Percentiles rank a stretch among this genome's conserved stretches.
phyloP scores from a whole-genome alignment of 2,797 vertebrate species.

The Sebastiscus albofasciatus region DNA sequence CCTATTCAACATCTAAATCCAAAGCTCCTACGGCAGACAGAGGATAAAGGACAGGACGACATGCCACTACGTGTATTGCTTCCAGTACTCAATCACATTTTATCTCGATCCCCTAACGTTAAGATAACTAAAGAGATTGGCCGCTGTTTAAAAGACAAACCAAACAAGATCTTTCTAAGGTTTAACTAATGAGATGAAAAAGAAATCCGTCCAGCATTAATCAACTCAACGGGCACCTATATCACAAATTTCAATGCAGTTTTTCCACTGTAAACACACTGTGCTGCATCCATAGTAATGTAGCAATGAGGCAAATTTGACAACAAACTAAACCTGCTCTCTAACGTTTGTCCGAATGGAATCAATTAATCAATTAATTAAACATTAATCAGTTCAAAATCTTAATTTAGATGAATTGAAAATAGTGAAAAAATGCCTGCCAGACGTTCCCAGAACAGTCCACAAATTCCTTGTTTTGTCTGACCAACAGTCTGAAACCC shows the following conservation, averaged over 20 bases:
- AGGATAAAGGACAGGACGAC: constrained; percentile 81
- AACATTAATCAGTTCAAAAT: not conserved
- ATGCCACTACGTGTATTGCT: constrained; percentile 88
- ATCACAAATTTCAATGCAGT: constrained; percentile 6
- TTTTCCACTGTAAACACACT: constrained; percentile 25
- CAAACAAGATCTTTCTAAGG: constrained; percentile 22
- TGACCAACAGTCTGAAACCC: not conserved
- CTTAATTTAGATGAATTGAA: not conserved
- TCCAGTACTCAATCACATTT: constrained; percentile 87
- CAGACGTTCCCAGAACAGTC: not conserved
- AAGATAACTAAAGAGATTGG: constrained; percentile 59
- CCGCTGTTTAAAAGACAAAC: constrained; percentile 39
- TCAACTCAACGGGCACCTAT: constrained; percentile 57
- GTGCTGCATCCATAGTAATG: constrained; percentile 26
- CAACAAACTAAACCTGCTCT: not conserved
- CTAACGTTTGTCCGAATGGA: not conserved
- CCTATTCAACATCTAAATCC: constrained; percentile 82
- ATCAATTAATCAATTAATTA: not conserved
- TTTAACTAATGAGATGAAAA: constrained; percentile 66
- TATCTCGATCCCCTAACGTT: constrained; percentile 72
- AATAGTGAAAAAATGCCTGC: not conserved
- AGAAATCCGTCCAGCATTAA: constrained; percentile 53
- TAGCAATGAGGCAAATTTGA: not conserved
- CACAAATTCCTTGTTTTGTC: not conserved
- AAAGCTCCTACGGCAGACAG: constrained; percentile 81